Percentiles rank a stretch among this genome's conserved stretches.
These are phyloP conservation scores for Aythya baeri DNA, from an alignment of 2,113 vertebrate genomes.

Conservation along the genomic window DNA sequence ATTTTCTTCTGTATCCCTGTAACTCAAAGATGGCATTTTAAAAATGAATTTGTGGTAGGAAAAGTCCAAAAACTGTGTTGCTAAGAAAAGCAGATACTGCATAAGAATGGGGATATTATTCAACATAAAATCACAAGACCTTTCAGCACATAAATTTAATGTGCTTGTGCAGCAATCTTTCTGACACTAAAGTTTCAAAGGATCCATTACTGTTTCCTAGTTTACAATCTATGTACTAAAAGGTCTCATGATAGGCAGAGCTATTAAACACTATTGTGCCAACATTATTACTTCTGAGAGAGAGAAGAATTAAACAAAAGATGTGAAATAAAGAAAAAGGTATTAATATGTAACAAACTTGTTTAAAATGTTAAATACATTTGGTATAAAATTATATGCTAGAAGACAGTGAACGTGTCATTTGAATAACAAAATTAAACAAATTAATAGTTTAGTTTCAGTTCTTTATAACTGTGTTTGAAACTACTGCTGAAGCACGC, in stretches of 20 bases:
- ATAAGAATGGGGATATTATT: not conserved
- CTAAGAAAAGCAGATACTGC: not conserved
- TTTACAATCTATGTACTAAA: slow-evolving; percentile 29
- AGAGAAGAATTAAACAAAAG: slow-evolving; percentile 6
- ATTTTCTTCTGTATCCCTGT: not conserved
- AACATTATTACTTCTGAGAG: not conserved
- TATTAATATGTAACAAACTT: not conserved
- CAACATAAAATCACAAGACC: slow-evolving; percentile 21
- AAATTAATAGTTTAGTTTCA: not conserved
- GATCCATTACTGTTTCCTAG: slow-evolving; percentile 20
- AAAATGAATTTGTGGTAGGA: not conserved
- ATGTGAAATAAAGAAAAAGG: not conserved
- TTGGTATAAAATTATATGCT: not conserved
- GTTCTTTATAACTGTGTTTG: not conserved
- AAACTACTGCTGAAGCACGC: not conserved
- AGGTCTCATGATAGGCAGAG: slow-evolving; percentile 9
- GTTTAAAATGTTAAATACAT: not conserved
- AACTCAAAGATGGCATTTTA: not conserved
- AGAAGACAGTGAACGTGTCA: not conserved
- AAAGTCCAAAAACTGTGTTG: not conserved
- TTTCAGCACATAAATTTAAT: slow-evolving; percentile 31
- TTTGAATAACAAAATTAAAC: not conserved
- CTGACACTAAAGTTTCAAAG: slow-evolving; percentile 17
- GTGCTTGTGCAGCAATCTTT: not conserved
- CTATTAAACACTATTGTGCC: not conserved